Percentiles rank a stretch among this genome's conserved stretches.
These are phyloP conservation scores for Cuculus canorus DNA, from an alignment of 2,797 vertebrate species.

Conservation along the genomic window DNA sequence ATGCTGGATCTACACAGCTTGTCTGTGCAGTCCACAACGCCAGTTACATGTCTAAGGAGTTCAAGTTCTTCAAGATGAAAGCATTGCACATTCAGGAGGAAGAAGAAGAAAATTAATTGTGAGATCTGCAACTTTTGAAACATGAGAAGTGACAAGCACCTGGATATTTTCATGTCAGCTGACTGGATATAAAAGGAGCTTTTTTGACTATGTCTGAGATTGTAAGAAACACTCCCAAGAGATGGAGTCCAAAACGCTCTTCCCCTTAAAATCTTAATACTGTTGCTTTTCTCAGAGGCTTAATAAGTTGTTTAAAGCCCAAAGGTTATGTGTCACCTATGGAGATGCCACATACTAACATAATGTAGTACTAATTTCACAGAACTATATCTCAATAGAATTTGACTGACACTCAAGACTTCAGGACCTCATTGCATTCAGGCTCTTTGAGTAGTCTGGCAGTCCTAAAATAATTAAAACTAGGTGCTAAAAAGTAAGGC, in stretches of 20 bases:
- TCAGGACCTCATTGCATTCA: neutral
- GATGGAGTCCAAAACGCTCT: neutral
- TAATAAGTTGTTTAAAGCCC: neutral
- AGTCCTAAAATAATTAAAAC: neutral
- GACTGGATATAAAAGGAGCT: neutral
- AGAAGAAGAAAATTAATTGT: neutral
- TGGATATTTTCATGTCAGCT: neutral
- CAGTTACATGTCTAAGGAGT: neutral
- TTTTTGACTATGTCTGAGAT: neutral
- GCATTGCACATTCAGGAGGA: neutral
- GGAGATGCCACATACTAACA: neutral
- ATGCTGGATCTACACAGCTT: neutral
- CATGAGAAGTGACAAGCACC: neutral
- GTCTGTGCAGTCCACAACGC: neutral
- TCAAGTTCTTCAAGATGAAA: neutral
- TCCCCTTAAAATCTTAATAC: neutral
- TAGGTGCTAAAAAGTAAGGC: neutral
- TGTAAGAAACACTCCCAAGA: neutral
- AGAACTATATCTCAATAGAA: neutral
- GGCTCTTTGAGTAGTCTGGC: neutral
- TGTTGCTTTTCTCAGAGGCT: neutral
- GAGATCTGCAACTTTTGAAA: neutral
- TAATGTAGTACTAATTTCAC: neutral
- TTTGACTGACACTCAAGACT: neutral
- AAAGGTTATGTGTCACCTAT: neutral